Base-by-base conservation (phyloP, 2,888 invertebrate species). In the Ochropleura plecta region DNA sequence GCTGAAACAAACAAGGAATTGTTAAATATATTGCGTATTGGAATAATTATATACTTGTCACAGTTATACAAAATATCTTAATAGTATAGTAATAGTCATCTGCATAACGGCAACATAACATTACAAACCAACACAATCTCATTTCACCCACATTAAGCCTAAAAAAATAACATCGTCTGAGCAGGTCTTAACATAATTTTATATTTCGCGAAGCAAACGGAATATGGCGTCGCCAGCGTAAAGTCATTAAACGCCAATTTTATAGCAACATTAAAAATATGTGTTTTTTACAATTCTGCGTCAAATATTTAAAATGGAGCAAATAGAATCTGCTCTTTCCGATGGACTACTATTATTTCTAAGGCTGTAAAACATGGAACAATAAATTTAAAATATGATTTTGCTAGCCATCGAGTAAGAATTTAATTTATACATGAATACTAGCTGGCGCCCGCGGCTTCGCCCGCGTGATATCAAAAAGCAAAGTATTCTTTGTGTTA, bases 41-140 rank as follows among this genome's bases (percentile, higher is more conserved):
- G 30, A 30, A 30, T 30, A n/a, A n/a, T n/a, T n/a, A n/a, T n/a
- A n/a, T 4, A 94, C 94, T 0, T 30, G 30, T 30, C 30, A 30
- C 3, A 30, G 30, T 1, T 1, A 30, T 2, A 30, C 30, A 30
- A 30, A 30, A 30, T 30, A n/a, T n/a, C n/a, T n/a, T n/a, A n/a
- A n/a, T n/a, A n/a, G n/a, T n/a, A n/a, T n/a, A n/a, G n/a, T n/a
- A n/a, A n/a, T n/a, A 20, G 14, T 55, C 9, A 53, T n/a, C 18
- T 51, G 51, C 18, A 51, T 18, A 18, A 51, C 18, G 6, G 2
- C 8, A 9, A n/a, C 51, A 0, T 6, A 51, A 51, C n/a, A 10
- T 20, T 18, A 60, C 1, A 60, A 40, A 40, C 16, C 40, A 40
- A 40, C 16, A 40, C 16, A 40, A 16, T 42, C 9, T 18, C 5